Base-by-base conservation (phyloP, 2,797 vertebrate genomes). In the Zalophus californianus region DNA sequence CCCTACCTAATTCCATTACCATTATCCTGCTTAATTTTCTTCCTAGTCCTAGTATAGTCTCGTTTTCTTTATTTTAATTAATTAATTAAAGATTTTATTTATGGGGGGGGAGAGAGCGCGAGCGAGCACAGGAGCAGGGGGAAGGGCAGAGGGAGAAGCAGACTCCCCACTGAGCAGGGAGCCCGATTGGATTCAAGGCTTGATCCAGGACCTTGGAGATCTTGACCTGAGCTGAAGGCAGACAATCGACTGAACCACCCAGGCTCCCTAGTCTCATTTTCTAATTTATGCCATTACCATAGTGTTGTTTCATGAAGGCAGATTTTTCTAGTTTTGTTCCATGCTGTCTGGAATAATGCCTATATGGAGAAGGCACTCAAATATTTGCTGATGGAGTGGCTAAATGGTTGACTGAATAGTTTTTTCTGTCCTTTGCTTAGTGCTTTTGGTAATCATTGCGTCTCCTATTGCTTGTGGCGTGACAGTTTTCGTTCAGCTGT, bases 371-470 rank as follows among this genome's bases (percentile, higher is more conserved):
- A 95, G 29, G 14, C 21, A 54, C 29, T 91, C 44, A 94, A n/a
- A 60, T 86, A 70, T 64, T 92, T 93, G 64, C 35, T 88, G 70
- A 66, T 35, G 91, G 44, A 44, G 1, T 90, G 91, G 70, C 60
- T 93, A 77, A 94, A 50, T 68, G 29, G 35, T 68, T 88, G 78
- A 48, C 29, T 35, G 75, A 50, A 54, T 54, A 10, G 38, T 56
- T 83, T 87, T 62, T 92, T 95, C 92, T 95, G 14, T 58, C 7
- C 3, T 95, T 97, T 82, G 5, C 60, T 83, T 84, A 79, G 60
- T 85, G 16, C n/a, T 79, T 94, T 95, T 95, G 91, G 11, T 96
- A 50, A 52, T 82, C 41, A 29, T 35, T 92, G 16, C 91, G 38
- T 86, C 29, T 97, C 27, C 92, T 96, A 56, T 54, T 84, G 41